These are phyloP conservation scores for Girardia tigrina DNA, from an alignment of 2,888 invertebrate species.

Conservation along the genomic window DNA sequence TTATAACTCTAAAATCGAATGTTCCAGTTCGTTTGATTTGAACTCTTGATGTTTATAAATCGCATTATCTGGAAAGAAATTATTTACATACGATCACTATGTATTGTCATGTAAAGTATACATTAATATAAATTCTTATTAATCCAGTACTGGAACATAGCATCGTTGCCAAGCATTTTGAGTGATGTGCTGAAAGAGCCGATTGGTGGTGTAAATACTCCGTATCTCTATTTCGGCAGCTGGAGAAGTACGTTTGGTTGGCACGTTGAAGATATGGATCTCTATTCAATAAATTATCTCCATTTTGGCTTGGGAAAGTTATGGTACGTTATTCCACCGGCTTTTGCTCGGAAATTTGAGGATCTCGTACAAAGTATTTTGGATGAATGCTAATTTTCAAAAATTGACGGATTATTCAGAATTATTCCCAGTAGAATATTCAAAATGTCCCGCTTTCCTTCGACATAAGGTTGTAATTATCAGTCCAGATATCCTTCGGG, in stretches of 20 bases:
- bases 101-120: too few species aligned
- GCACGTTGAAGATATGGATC: conserved; percentile 99
- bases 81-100: too few species aligned
- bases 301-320: conserved; percentile 94
- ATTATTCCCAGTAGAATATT: conserved; percentile 21
- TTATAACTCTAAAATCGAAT: too few species aligned
- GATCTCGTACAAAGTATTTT: conserved; percentile 59
- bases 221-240: conserved; percentile 98
- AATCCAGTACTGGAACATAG: conserved; percentile 69
- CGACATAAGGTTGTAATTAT: conserved; percentile 26
- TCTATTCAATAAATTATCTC: conserved; percentile 94
- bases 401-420: neutral
- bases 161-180: conserved; percentile 75
- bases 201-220: conserved; percentile 76
- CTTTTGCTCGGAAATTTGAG: conserved; percentile 80
- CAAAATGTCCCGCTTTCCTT: conserved; percentile 26
- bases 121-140: too few species aligned
- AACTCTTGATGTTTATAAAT: too few species aligned
- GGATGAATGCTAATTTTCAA: neutral
- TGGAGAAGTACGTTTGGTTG: conserved; percentile 99
- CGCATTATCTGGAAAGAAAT: too few species aligned
- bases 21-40: too few species aligned
- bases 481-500: neutral
- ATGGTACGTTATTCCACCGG: conserved; percentile 79
- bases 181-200: conserved; percentile 80